Percentiles rank a stretch among this genome's conserved stretches.
phyloP scores from a whole-genome alignment of 2,797 vertebrate species.

The Alosa sapidissima region DNA sequence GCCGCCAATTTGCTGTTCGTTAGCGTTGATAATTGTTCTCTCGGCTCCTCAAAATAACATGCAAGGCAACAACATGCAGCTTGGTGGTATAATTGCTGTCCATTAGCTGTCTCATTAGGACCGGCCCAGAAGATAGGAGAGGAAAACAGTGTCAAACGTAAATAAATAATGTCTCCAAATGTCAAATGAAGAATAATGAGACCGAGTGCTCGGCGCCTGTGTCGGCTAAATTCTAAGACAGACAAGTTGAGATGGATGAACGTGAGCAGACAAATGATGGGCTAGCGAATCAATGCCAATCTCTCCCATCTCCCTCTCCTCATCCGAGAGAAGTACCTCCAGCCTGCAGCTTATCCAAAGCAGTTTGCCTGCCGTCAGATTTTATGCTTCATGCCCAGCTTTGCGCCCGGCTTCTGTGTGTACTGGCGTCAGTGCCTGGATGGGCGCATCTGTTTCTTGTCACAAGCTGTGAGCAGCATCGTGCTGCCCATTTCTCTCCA shows the following conservation, averaged over 20 bases:
- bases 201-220: background rate
- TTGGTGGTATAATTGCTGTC: conserved; percentile 45
- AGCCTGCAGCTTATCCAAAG: background rate
- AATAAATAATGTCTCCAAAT: conserved; percentile 48
- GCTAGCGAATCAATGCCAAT: conserved; percentile 47
- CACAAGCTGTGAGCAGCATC: conserved; percentile 5
- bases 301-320: conserved; percentile 33
- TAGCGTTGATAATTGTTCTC: conserved; percentile 15
- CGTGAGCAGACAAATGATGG: conserved; percentile 44
- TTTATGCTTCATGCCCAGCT: background rate
- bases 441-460: background rate
- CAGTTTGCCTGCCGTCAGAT: conserved; percentile 8
- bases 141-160: conserved; percentile 44
- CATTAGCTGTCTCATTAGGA: conserved; percentile 54
- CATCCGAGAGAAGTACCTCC: background rate
- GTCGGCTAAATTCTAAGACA: conserved; percentile 38
- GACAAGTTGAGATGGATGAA: conserved; percentile 45
- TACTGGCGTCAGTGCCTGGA: background rate
- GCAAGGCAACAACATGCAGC: conserved; percentile 25
- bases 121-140: conserved; percentile 41
- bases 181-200: conserved; percentile 54
- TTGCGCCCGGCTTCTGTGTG: background rate
- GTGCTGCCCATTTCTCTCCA: background rate
- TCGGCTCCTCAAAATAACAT: conserved; percentile 24
- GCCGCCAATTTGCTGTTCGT: conserved; percentile 20